phyloP scores from a whole-genome alignment of 2,888 invertebrate genomes.

The Synanthedon myopaeformis region DNA sequence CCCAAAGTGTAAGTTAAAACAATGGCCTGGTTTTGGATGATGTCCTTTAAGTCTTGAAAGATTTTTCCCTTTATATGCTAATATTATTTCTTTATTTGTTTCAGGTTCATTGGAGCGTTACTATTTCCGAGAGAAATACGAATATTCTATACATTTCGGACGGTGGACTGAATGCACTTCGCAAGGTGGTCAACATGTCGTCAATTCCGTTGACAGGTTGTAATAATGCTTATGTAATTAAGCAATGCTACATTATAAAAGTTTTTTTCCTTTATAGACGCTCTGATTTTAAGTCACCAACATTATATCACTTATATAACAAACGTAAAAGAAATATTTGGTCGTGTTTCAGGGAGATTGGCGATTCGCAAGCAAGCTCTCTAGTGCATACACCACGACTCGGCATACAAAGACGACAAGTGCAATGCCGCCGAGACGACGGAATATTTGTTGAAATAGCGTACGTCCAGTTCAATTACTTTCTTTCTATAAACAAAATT shows the following conservation, averaged over 20 bases:
- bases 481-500: too few species aligned
- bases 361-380: slow-evolving; percentile 32
- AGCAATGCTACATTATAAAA: too few species aligned
- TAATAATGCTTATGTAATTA: too few species aligned
- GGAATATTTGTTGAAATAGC: slow-evolving; percentile 41
- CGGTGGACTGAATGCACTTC: slow-evolving; percentile 51
- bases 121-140: slow-evolving; percentile 15
- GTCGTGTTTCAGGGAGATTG: slow-evolving; percentile 1
- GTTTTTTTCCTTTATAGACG: too few species aligned
- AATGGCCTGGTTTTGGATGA: too few species aligned
- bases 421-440: slow-evolving; percentile 52
- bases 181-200: slow-evolving; percentile 30
- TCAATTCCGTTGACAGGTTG: slow-evolving; percentile 35
- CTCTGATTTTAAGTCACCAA: too few species aligned
- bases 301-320: too few species aligned
- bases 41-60: too few species aligned
- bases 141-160: slow-evolving; percentile 48
- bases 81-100: slow-evolving; percentile 16
- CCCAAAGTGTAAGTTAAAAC: too few species aligned
- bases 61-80: background rate
- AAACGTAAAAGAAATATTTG: slow-evolving; percentile 2
- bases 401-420: slow-evolving; percentile 52
- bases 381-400: slow-evolving; percentile 57
- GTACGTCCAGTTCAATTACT: too few species aligned
- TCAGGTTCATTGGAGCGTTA: slow-evolving; percentile 22